phyloP scores from a whole-genome alignment of 2,797 vertebrate species.

The Enteromius fasciolatus region DNA sequence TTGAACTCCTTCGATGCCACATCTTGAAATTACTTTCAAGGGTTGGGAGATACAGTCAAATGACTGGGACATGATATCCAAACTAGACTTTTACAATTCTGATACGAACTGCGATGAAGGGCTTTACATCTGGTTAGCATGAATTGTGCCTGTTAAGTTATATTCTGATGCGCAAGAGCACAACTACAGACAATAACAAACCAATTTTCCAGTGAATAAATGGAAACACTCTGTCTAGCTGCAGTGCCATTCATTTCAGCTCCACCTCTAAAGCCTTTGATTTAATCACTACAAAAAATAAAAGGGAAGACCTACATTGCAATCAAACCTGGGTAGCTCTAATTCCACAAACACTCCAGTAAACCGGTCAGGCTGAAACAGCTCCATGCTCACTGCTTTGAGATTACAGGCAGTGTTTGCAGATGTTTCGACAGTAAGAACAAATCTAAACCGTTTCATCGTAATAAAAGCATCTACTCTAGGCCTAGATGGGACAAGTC shows the following conservation, averaged over 20 bases:
- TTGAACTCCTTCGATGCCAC: conserved; percentile 17
- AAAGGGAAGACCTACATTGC: conserved; percentile 19
- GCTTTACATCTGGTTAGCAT: neutral
- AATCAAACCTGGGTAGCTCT: neutral
- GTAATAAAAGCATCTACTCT: conserved; percentile 39
- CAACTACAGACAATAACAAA: neutral
- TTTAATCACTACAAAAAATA: conserved; percentile 16
- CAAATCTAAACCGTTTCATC: conserved; percentile 14
- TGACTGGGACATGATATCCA: conserved; percentile 42
- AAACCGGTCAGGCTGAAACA: neutral
- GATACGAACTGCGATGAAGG: neutral
- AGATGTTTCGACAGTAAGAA: neutral
- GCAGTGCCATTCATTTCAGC: neutral
- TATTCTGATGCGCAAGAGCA: neutral
- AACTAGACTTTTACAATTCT: neutral
- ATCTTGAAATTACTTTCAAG: conserved; percentile 40
- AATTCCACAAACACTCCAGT: neutral
- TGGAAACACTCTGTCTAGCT: neutral
- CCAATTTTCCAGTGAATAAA: neutral
- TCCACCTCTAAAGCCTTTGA: neutral
- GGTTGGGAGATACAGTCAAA: conserved; percentile 41
- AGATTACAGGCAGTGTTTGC: conserved; percentile 24
- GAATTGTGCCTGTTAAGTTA: neutral
- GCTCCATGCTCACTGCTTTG: neutral
- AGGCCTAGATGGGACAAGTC: neutral